Evolutionary conservation across 2,888 invertebrate genomes (phyloP).

Genomic region (Pinctada fucata): DNA sequence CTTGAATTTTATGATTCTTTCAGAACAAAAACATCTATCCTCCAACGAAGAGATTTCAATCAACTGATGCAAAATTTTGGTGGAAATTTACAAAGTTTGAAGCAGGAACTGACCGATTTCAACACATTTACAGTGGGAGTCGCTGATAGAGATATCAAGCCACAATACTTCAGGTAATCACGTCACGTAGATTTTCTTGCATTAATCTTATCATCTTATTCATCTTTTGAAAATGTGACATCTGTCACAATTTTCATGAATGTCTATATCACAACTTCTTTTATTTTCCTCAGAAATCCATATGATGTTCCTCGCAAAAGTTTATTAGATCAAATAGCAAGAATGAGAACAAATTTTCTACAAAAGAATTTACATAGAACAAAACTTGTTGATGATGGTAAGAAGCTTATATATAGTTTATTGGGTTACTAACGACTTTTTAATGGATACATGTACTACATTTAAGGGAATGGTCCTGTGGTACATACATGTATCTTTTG

Average conservation of each 20-base stretch:
- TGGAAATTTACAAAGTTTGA: constrained; percentile 80
- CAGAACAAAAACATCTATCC: constrained; percentile 71
- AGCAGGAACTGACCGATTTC: constrained; percentile 91
- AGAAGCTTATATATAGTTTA: constrained; percentile 4
- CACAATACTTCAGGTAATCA: constrained; percentile 78
- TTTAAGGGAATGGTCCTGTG: not conserved
- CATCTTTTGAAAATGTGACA: too few relatives aligned
- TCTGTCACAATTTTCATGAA: too few relatives aligned
- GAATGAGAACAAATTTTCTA: constrained; percentile 96
- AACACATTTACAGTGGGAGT: constrained; percentile 83
- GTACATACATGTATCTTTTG: not conserved
- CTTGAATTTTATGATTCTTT: not conserved
- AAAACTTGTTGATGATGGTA: constrained; percentile 81
- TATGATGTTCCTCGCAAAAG: constrained; percentile 94
- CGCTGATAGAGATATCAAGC: constrained; percentile 80
- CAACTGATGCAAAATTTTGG: constrained; percentile 71
- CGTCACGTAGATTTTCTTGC: not conserved
- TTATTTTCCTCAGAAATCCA: constrained; percentile 84
- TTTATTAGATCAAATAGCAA: constrained; percentile 92
- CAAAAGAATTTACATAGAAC: constrained; percentile 77
- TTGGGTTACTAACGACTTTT: not conserved
- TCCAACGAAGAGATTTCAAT: constrained; percentile 73
- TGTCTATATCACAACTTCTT: too few relatives aligned
- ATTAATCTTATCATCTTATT: too few relatives aligned
- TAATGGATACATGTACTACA: not conserved